Evolutionary conservation across 2,113 vertebrate species (phyloP).

Genomic region (Nymphicus hollandicus): DNA sequence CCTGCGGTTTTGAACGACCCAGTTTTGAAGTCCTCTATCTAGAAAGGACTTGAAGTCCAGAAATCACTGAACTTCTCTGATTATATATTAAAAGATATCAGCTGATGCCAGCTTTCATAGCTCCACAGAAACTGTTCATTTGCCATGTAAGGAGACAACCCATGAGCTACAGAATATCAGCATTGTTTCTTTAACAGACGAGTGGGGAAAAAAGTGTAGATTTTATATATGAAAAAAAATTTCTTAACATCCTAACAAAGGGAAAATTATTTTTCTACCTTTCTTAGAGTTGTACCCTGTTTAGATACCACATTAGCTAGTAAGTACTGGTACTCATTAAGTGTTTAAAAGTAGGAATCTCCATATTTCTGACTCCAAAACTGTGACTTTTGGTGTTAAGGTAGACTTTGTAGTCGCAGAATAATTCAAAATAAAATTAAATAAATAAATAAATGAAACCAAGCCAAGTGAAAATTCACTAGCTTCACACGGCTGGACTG

Average conservation of each 20-base stretch:
- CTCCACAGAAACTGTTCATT: not conserved
- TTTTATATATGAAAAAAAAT: not conserved
- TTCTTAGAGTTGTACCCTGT: not conserved
- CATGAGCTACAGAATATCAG: not conserved
- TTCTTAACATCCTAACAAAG: not conserved
- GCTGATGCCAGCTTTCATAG: not conserved
- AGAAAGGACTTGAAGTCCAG: not conserved
- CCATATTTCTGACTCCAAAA: not conserved
- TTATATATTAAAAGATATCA: not conserved
- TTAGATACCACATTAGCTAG: not conserved
- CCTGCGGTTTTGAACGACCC: not conserved
- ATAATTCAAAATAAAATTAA: not conserved
- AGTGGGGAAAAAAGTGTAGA: not conserved
- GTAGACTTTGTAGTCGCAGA: not conserved
- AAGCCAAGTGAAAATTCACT: slow-evolving; percentile 2
- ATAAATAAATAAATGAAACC: not conserved
- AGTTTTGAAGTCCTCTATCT: not conserved
- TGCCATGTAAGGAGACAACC: not conserved
- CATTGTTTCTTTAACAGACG: not conserved
- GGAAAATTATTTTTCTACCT: not conserved
- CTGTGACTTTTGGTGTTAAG: not conserved
- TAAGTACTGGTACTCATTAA: not conserved
- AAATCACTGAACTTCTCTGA: not conserved
- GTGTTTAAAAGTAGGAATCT: not conserved
- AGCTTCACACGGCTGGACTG: not conserved